Evolutionary conservation across 2,888 invertebrate species (phyloP), one percentile per base, ranked within the genome.

Genomic region (Parnassius orleans): DNA sequence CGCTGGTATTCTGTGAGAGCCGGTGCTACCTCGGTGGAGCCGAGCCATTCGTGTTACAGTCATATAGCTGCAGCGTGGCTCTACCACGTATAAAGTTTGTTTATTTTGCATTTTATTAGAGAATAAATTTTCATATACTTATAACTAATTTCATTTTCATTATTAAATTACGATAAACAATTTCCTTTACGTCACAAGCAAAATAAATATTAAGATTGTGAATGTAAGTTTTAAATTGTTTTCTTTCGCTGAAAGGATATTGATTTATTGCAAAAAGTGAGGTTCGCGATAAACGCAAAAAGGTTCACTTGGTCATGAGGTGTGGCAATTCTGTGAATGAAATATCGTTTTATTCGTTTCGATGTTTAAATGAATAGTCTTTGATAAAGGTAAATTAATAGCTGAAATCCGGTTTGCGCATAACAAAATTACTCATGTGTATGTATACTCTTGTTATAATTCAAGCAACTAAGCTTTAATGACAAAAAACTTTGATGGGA

Each of bases 221-320:
- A 33, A 33, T 33, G 33, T 33, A 33, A 33, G 33, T 33, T 33
- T 33, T 33, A 33, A 33, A 33, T n/a, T 53, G 46, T 52, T 53
- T 53, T 53, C 51, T 53, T 12, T 44, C 10, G 42, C n/a, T 62
- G 53, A 62, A 60, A 62, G 53, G 53, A 57, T 53, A 24, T 57
- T 57, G 57, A 62, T 62, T 57, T 53, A 62, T 62, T 57, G 19
- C 12, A 19, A 62, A 57, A 57, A 57, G n/a, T 57, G 14, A 53
- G 24, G 48, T 50, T 53, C 47, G n/a, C 48, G 43, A 44, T 61
- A n/a, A 11, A 33, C 15, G n/a, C 24, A 54, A 60, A 53, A 46
- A 54, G 44, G 51, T 53, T 53, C 14, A 41, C 41, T 42, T 46
- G 51, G 44, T 53, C 50, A 44, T 24, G 48, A 57, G 61, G 61